A percentile compares a stretch with the other conserved stretches of the same genome.
Evolutionary conservation across 2,113 vertebrate genomes (phyloP).

Genomic region (Camelus dromedarius): DNA sequence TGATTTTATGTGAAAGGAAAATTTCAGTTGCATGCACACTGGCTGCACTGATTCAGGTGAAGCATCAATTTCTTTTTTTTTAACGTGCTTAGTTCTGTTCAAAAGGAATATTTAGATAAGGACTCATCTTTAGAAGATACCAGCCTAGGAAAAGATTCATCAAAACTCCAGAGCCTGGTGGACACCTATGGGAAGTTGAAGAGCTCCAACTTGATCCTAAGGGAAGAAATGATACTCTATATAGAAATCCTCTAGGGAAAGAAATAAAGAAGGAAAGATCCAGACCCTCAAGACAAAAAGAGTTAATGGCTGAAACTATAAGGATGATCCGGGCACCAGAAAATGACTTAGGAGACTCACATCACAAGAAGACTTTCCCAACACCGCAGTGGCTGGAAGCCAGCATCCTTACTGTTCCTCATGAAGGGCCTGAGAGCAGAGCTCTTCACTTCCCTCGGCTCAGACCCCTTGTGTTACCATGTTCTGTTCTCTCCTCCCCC

Average conservation of each 20-base stretch:
- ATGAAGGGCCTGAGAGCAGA: neutral
- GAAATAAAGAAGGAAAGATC: neutral
- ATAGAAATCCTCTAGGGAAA: neutral
- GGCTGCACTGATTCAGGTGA: neutral
- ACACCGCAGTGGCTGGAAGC: neutral
- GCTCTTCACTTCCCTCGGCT: neutral
- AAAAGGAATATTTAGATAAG: neutral
- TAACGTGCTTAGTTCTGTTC: neutral
- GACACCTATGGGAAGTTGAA: neutral
- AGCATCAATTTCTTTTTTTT: neutral
- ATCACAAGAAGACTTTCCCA: neutral
- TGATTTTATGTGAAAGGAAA: neutral
- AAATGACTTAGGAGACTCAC: neutral
- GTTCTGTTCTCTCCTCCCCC: too few species aligned
- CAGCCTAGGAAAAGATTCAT: neutral
- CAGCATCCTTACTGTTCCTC: neutral
- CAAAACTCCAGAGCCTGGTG: neutral
- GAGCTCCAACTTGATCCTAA: neutral
- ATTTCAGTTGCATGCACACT: neutral
- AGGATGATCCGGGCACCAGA: neutral
- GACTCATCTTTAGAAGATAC: neutral
- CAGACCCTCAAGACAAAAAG: neutral
- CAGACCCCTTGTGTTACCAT: neutral
- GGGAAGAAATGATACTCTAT: neutral
- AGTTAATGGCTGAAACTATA: neutral